Base-by-base conservation (phyloP, 30 jellyfish, hydroid and myxozoan species). In the Clytia hemisphaerica region DNA sequence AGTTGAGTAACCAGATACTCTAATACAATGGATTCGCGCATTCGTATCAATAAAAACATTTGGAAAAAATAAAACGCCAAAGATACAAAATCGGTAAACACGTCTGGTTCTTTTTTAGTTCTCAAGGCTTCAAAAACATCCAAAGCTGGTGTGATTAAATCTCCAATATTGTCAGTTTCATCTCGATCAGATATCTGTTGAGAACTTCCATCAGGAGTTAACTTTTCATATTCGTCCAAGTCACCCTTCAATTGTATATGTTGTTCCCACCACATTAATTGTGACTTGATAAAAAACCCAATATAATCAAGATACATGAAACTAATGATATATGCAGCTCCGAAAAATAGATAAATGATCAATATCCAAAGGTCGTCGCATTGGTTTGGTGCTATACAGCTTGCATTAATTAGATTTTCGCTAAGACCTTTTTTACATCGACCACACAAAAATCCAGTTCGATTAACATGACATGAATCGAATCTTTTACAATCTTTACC, bases 331-430 rank as follows among this genome's bases (percentile, higher is more conserved):
- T 88, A 88, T 0, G 65, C 42, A 0, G 71, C 18, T 14, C 97
- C 97, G 1, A 72, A 74, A 3, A 83, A 81, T 30, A 88, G 67
- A 54, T 80, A 88, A 21, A 88, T 25, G 14, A 63, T n/a, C 97
- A 94, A 88, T 61, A 88, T 80, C 97, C 97, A 88, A 0, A 33
- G 58, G 57, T 88, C 97, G 32, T 71, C 63, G 76, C 97, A 88
- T 15, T 36, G 36, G 12, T 65, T 47, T 9, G 27, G 32, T 27
- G 71, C 79, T 4, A 76, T 72, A 63, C 97, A 88, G 19, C 46
- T 70, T 6, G 97, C 79, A 36, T 76, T 88, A 31, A 88, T 57
- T 2, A 88, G 47, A 67, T 88, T 88, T 58, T 88, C 97, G 14
- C 88, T 80, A 31, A 76, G 50, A 19, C 94, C 97, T 14, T 37